Evolutionary conservation across 2,113 vertebrate genomes (phyloP), one percentile per base, ranked within the genome.

Genomic region (Esox niger): DNA sequence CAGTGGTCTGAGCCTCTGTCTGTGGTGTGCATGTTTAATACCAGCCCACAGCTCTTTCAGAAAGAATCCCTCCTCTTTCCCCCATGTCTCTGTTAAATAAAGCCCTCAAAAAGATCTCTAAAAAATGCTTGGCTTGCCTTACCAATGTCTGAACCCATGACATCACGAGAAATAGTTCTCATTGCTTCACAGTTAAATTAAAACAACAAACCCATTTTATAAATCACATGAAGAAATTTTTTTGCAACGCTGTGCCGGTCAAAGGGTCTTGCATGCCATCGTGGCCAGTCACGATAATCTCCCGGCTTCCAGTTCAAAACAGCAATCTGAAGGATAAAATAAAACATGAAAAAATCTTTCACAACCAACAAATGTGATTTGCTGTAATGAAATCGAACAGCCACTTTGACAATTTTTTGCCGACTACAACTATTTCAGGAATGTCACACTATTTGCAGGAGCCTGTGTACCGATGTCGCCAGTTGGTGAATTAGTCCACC

Each of bases 291-390:
- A 35, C n/a, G 13, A 63, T 35, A 2, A 63, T 15, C 23, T 46
- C 6, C 11, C 7, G 23, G 23, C 32, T 26, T 27, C 68, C 2
- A 62, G 30, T 11, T 35, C 31, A 63, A 69, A 56, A 17, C 35
- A 25, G 25, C 10, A 47, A 58, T 17, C 38, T 43, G n/a, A 17
- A 43, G 38, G 38, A 43, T 43, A 43, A 4, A 17, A 4, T 13
- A n/a, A 35, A 23, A 56, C 54, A 58, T 20, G n/a, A 25, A 62
- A 62, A 67, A 66, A 46, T 54, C n/a, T 46, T 61, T 38, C 26
- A 13, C 38, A 2, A 17, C 1, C 38, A 46, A 27, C 64, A 54
- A 73, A 73, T 79, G 35, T 55, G 26, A 76, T 70, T 73, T 64
- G 54, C 38, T 26, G 25, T 60, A 67, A 75, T 25, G 59, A 26